Conservation (phyloP, 1,140 invertebrate genomes). For the Ips nitidus region DNA sequence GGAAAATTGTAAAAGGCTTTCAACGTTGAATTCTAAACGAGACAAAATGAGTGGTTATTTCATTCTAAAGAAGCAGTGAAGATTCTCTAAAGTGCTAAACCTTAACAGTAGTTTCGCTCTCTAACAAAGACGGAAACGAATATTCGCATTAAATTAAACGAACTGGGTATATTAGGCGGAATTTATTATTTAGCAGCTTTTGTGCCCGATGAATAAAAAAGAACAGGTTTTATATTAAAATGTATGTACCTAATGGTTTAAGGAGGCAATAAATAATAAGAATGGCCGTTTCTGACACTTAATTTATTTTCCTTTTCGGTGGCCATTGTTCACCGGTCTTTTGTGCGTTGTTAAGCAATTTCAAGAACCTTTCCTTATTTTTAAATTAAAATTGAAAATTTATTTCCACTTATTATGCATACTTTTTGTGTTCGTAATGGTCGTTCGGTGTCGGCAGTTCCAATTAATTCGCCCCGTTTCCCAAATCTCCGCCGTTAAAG, state of each 20-base stretch:
- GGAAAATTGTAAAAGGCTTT: too few relatives aligned
- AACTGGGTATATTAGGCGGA: background rate
- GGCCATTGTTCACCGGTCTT: conserved; percentile 16
- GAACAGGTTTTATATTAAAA: conserved; percentile 12
- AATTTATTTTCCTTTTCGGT: conserved; percentile 17
- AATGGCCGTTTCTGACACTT: conserved; percentile 20
- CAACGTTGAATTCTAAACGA: too few relatives aligned
- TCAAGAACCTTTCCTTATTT: conserved; percentile 7
- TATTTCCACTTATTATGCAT: conserved; percentile 19
- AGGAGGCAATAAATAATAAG: conserved; percentile 22
- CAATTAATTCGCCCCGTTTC: conserved; percentile 6
- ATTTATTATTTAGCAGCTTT: conserved; percentile 12
- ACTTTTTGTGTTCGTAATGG: conserved; percentile 3
- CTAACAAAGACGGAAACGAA: background rate
- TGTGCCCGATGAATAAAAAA: conserved; percentile 8
- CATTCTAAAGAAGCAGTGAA: too few relatives aligned
- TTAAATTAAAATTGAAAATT: conserved; percentile 17
- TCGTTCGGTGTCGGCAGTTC: background rate
- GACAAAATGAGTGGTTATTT: too few relatives aligned
- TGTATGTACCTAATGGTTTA: conserved; percentile 10
- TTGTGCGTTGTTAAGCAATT: conserved; percentile 19
- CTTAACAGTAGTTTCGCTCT: background rate
- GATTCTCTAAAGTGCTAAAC: background rate
- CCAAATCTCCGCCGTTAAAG: too few relatives aligned
- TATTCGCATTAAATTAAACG: background rate